phyloP scores from a whole-genome alignment of 2,888 invertebrate species.

The Limnephilus auricula region DNA sequence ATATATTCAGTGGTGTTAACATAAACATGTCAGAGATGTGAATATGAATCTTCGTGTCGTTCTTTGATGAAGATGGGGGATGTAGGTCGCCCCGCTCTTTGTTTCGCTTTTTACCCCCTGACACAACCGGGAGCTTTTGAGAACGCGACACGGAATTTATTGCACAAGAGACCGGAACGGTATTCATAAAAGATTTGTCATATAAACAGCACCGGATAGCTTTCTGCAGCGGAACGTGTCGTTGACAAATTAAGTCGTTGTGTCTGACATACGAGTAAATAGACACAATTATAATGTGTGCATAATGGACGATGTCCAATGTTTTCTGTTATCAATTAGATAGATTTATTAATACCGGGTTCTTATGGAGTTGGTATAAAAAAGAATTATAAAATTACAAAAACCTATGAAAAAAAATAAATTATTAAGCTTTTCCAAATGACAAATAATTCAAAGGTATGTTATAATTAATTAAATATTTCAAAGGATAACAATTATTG shows the following conservation, averaged over 20 bases:
- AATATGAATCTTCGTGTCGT: neutral
- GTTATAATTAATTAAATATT: too few species aligned
- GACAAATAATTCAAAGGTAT: too few species aligned
- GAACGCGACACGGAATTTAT: conserved; percentile 40
- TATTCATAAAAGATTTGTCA: neutral
- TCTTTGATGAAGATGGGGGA: neutral
- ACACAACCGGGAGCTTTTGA: conserved; percentile 33
- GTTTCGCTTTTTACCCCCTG: conserved; percentile 3
- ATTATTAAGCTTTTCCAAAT: too few species aligned
- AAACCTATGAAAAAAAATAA: too few species aligned
- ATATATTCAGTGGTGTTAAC: too few species aligned
- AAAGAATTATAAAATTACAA: too few species aligned
- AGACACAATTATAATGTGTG: neutral
- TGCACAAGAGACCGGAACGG: neutral
- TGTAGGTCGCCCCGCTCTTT: neutral
- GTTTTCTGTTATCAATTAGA: too few species aligned
- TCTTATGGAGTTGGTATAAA: too few species aligned
- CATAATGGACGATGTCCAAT: neutral
- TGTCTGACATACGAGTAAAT: neutral
- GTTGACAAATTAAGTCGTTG: neutral
- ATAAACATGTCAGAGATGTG: neutral
- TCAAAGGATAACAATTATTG: too few species aligned
- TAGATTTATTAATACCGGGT: too few species aligned
- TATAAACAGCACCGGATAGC: neutral
- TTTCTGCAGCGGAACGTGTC: neutral